These are phyloP conservation scores for Sycophila texana DNA, from an alignment of 2,888 invertebrate genomes.

Conservation along the genomic window DNA sequence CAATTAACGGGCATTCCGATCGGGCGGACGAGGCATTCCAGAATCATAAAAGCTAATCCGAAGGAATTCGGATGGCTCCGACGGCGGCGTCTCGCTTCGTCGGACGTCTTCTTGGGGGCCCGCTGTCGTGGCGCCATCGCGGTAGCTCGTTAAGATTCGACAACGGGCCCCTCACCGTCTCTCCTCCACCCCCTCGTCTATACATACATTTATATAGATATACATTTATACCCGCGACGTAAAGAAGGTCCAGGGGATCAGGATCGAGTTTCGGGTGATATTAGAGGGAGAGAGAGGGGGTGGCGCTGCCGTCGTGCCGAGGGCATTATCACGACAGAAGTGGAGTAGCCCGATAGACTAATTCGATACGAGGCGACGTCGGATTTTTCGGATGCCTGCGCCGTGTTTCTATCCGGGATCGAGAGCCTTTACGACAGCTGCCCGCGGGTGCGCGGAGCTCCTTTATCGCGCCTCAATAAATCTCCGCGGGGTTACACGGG, in stretches of 20 bases:
- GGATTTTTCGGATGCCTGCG: constrained; percentile 50
- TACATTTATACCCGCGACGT: background rate
- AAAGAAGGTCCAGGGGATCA: constrained; percentile 15
- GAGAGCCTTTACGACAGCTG: constrained; percentile 17
- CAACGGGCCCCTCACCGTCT: too few relatives aligned
- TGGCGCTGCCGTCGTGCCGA: too few relatives aligned
- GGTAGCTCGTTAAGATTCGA: too few relatives aligned
- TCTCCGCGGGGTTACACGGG: constrained; percentile 8
- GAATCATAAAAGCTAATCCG: too few relatives aligned
- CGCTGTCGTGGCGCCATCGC: too few relatives aligned
- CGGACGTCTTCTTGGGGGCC: too few relatives aligned
- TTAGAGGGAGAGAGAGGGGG: background rate
- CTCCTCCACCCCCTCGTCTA: too few relatives aligned
- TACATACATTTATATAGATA: background rate
- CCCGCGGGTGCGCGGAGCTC: background rate
- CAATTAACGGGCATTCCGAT: too few relatives aligned
- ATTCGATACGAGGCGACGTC: constrained; percentile 27
- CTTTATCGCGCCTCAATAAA: constrained; percentile 19
- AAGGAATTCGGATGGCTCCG: background rate
- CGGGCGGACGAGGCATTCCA: too few relatives aligned
- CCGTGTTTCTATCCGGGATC: constrained; percentile 11
- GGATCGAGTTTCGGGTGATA: constrained; percentile 27
- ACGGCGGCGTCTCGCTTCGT: too few relatives aligned
- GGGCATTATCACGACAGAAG: constrained; percentile 41
- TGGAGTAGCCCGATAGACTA: constrained; percentile 45